These are phyloP conservation scores for Gila orcuttii DNA, from an alignment of 2,113 vertebrate genomes.

Conservation along the genomic window DNA sequence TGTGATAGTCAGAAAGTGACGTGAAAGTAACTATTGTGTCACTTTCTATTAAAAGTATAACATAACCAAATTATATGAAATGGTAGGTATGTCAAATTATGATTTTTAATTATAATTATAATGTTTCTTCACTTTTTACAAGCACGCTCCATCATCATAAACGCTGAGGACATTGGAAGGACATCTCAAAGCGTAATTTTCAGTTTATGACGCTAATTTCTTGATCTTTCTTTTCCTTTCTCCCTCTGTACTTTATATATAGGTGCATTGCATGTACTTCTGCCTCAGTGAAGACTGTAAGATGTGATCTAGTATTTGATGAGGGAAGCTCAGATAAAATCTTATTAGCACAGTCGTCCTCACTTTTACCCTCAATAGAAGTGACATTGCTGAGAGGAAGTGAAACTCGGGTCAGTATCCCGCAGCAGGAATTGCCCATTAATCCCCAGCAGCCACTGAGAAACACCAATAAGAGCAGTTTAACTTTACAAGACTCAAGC, in stretches of 20 bases:
- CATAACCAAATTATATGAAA: slow-evolving; percentile 2
- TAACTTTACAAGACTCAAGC: background rate
- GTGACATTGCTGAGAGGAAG: background rate
- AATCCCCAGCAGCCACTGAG: slow-evolving; percentile 20
- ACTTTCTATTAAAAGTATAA: background rate
- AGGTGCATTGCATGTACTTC: background rate
- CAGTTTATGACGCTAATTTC: background rate
- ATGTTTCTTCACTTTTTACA: slow-evolving; percentile 16
- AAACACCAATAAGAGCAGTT: slow-evolving; percentile 8
- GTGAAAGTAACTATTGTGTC: background rate
- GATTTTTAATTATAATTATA: background rate
- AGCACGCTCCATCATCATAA: background rate
- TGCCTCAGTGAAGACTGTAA: slow-evolving; percentile 14
- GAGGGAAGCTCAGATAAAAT: slow-evolving; percentile 38
- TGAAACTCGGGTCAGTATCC: slow-evolving; percentile 1
- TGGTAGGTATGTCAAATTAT: background rate
- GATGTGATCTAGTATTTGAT: slow-evolving; percentile 22
- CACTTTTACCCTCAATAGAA: slow-evolving; percentile 24
- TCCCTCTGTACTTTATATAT: slow-evolving; percentile 11
- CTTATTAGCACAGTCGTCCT: slow-evolving; percentile 22
- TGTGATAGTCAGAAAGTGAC: background rate
- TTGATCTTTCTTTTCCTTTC: background rate
- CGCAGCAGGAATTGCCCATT: slow-evolving; percentile 38
- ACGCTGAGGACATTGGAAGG: background rate
- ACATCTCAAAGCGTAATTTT: background rate